These are phyloP conservation scores for Galemys pyrenaicus DNA, from an alignment of 2,113 vertebrate genomes.

Conservation along the genomic window DNA sequence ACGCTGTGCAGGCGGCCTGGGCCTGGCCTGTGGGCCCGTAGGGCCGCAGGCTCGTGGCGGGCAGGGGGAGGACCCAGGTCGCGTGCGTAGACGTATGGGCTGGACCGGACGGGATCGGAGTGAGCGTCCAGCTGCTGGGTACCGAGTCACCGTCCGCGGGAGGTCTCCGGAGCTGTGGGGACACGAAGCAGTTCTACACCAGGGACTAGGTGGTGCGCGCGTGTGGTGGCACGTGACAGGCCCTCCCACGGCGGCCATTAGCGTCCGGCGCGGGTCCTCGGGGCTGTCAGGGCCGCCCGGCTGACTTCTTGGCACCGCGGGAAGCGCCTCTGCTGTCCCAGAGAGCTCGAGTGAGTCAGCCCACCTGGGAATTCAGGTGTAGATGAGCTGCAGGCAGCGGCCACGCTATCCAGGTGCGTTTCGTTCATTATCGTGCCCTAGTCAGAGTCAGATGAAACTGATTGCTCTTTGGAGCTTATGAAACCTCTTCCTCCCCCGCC, in stretches of 20 bases:
- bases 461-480: neutral
- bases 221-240: conserved; percentile 48
- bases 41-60: neutral
- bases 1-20: no score
- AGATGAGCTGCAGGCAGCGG: neutral
- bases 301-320: neutral
- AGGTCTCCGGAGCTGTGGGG: no score
- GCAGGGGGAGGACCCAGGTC: neutral
- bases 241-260: no score
- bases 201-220: conserved; percentile 23
- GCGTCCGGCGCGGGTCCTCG: no score
- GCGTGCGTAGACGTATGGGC: neutral
- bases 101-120: neutral
- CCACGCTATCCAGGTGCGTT: neutral
- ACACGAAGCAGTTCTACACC: neutral
- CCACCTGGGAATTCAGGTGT: neutral
- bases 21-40: no score
- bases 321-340: neutral
- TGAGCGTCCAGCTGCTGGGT: neutral
- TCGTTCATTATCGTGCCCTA: neutral
- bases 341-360: neutral
- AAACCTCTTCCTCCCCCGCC: neutral
- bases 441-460: neutral
- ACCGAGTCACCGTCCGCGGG: no score
- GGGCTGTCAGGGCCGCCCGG: neutral